These are phyloP conservation scores for Brienomyrus brachyistius DNA, from an alignment of 2,113 vertebrate genomes.

Conservation along the genomic window DNA sequence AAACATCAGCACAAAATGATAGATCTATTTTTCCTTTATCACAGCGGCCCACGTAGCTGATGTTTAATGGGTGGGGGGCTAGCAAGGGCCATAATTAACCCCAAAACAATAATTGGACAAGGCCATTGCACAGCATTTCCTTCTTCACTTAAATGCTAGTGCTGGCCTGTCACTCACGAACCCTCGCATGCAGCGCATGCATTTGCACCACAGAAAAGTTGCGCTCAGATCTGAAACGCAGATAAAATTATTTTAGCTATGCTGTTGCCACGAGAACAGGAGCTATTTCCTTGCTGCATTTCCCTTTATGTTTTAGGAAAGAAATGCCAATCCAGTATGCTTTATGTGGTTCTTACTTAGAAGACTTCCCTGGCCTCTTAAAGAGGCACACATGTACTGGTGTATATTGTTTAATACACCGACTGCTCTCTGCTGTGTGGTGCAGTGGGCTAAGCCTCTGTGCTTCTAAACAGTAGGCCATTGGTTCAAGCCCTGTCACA, in stretches of 20 bases:
- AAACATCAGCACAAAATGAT: constrained; percentile 29
- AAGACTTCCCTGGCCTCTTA: background rate
- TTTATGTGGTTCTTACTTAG: background rate
- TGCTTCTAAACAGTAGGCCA: too few relatives aligned
- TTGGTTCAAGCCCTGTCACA: too few relatives aligned
- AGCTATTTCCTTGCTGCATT: background rate
- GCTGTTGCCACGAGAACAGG: background rate
- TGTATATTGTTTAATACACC: background rate
- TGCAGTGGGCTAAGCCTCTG: too few relatives aligned
- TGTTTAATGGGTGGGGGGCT: constrained; percentile 19
- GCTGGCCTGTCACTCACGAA: background rate
- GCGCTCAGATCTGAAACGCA: background rate
- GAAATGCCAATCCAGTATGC: background rate
- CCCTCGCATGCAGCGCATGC: background rate
- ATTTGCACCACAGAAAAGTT: background rate
- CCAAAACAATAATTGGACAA: constrained; percentile 14
- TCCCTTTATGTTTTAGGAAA: background rate
- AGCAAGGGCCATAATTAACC: constrained; percentile 30
- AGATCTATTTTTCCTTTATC: constrained; percentile 35
- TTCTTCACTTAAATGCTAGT: background rate
- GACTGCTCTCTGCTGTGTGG: too few relatives aligned
- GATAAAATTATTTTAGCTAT: background rate
- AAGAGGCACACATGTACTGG: background rate
- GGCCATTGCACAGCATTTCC: background rate
- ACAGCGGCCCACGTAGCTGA: constrained; percentile 23